Evolutionary conservation across 2,888 invertebrate genomes (phyloP).

Genomic region (Rapana venosa): DNA sequence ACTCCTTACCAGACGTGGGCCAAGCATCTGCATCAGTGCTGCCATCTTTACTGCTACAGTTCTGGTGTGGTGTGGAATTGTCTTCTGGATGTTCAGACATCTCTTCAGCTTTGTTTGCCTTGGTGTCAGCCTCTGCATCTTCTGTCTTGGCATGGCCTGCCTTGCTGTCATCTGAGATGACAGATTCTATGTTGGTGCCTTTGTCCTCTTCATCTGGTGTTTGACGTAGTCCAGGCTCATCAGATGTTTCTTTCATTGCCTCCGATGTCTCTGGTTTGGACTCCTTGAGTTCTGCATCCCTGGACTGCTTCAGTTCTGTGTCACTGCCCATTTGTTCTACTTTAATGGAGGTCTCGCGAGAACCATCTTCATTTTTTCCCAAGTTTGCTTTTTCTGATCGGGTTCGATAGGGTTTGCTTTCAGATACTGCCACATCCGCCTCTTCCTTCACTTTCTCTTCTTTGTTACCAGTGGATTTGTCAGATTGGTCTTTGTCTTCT

Average conservation of each 20-base stretch:
- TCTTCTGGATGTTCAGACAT: background rate
- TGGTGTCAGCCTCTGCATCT: background rate
- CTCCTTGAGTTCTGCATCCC: background rate
- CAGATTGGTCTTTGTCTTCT: background rate
- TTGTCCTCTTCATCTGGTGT: background rate
- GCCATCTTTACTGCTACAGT: background rate
- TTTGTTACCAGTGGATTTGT: background rate
- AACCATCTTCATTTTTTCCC: background rate
- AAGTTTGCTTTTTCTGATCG: background rate
- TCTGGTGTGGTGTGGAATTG: background rate
- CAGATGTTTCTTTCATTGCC: background rate
- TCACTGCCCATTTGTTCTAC: background rate
- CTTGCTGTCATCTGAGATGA: background rate
- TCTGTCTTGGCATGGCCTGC: background rate
- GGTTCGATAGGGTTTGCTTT: background rate
- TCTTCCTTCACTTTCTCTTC: background rate
- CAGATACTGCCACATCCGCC: background rate
- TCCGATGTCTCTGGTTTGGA: background rate
- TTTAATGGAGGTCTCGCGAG: background rate
- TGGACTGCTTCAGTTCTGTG: background rate
- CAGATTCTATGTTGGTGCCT: background rate
- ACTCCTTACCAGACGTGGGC: too few species aligned
- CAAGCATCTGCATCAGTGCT: too few species aligned
- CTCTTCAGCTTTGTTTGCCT: background rate
- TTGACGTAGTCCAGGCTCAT: background rate